Conservation (phyloP, 1,140 invertebrate genomes). For the Caenorhabditis latens region DNA sequence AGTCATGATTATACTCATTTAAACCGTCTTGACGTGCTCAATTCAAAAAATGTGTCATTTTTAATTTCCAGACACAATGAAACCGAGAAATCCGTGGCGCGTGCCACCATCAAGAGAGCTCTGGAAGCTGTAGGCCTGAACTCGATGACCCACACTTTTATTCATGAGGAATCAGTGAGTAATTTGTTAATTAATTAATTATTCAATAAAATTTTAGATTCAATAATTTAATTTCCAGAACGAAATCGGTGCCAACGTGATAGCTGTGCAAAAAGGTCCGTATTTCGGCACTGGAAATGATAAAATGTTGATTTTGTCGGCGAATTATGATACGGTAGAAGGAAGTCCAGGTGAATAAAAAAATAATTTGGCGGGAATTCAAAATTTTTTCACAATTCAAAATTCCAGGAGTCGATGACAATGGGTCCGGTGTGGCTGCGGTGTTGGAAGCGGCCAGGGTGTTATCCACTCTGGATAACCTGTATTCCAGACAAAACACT, state of each 20-base stretch:
- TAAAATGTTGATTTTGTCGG: conserved; percentile 57
- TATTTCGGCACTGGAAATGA: conserved; percentile 56
- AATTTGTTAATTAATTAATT: not conserved
- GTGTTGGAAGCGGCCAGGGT: conserved; percentile 51
- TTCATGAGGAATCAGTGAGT: conserved; percentile 55
- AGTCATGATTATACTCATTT: too few relatives aligned
- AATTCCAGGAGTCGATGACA: conserved; percentile 60
- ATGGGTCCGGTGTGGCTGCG: conserved; percentile 60
- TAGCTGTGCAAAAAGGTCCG: conserved; percentile 54
- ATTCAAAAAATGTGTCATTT: too few relatives aligned
- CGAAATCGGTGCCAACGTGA: conserved; percentile 61
- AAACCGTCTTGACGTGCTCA: too few relatives aligned
- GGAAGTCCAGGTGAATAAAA: conserved; percentile 30
- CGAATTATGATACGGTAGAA: conserved; percentile 59
- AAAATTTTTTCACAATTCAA: too few relatives aligned
- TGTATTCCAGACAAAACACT: conserved; percentile 55
- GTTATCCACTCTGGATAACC: conserved; percentile 39
- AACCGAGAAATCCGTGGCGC: conserved; percentile 54
- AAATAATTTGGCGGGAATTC: not conserved
- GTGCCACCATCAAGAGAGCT: conserved; percentile 51
- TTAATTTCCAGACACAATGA: conserved; percentile 55
- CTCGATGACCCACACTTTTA: conserved; percentile 58
- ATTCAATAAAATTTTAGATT: too few relatives aligned
- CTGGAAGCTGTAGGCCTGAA: conserved; percentile 45
- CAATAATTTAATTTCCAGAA: conserved; percentile 51